Evolutionary conservation across 2,888 invertebrate species (phyloP).

Genomic region (Heliconius sara): DNA sequence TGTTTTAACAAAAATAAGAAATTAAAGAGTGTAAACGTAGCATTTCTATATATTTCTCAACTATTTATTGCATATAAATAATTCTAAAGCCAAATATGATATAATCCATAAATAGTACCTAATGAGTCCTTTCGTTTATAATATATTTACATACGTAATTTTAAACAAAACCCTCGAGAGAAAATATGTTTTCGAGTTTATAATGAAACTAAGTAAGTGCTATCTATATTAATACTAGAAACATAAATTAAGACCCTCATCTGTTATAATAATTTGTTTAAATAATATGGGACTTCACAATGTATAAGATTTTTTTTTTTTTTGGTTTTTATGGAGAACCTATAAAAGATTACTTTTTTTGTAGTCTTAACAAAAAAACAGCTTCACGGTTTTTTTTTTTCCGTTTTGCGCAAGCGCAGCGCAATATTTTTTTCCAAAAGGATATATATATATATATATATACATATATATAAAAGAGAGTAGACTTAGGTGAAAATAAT

Average conservation of each 20-base stretch:
- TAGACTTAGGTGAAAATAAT: too few species aligned
- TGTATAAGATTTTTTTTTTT: too few species aligned
- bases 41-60: too few species aligned
- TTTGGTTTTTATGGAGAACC: too few species aligned
- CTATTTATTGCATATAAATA: not conserved
- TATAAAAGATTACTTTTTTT: too few species aligned
- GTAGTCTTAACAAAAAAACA: not conserved
- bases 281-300: not conserved
- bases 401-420: too few species aligned
- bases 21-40: too few species aligned
- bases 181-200: not conserved
- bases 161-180: not conserved
- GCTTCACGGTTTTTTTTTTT: too few species aligned
- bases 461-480: too few species aligned
- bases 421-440: too few species aligned
- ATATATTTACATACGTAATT: conserved; percentile 14
- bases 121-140: not conserved
- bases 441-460: too few species aligned
- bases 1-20: too few species aligned
- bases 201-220: conserved; percentile 12
- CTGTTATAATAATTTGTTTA: not conserved
- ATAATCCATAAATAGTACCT: not conserved
- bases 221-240: not conserved
- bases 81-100: not conserved
- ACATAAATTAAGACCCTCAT: not conserved